Conservation (phyloP, 2,888 invertebrate genomes). For the Nemurella pictetii region DNA sequence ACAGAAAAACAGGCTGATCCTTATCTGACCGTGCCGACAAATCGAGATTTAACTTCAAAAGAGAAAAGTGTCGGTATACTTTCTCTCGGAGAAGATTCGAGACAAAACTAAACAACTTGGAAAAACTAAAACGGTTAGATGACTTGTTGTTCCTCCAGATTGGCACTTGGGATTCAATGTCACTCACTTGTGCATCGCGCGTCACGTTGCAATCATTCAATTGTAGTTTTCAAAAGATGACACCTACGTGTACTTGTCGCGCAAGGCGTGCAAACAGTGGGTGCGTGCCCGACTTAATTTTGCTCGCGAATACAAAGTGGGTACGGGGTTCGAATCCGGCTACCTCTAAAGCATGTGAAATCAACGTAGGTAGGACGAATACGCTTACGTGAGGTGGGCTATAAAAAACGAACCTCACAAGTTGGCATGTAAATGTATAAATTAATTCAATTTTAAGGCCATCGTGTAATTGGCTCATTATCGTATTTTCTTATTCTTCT, state of each 20-base stretch:
- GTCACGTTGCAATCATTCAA: neutral
- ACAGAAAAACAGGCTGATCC: neutral
- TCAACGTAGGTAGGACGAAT: neutral
- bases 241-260: neutral
- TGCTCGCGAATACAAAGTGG: neutral
- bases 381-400: neutral
- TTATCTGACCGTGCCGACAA: neutral
- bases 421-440: neutral
- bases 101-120: neutral
- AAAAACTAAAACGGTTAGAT: neutral
- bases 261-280: neutral
- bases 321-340: neutral
- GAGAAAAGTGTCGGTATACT: neutral
- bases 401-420: neutral
- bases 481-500: neutral
- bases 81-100: neutral
- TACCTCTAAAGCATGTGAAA: neutral
- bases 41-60: neutral
- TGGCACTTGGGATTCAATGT: neutral
- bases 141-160: neutral
- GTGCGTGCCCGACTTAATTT: neutral
- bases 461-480: neutral
- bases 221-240: neutral
- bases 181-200: neutral
- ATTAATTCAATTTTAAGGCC: neutral